Evolutionary conservation across 2,113 vertebrate genomes (phyloP), one percentile per base, ranked within the genome.

Genomic region (human (Homo sapiens)): DNA sequence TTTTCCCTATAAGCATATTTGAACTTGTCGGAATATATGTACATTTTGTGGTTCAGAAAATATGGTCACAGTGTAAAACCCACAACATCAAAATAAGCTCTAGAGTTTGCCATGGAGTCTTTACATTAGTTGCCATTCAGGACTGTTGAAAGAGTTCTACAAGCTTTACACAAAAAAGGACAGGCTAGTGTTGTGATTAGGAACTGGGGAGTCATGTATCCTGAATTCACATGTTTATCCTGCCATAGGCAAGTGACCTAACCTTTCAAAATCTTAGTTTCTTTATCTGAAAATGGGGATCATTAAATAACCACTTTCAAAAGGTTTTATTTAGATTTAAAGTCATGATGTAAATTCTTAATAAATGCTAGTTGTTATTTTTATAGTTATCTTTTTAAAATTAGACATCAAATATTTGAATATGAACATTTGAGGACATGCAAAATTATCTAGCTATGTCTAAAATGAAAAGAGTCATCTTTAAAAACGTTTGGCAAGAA

Each of bases 1-100:
- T 83, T 80, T 48, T 90, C 9, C 35, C 18, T 73, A 0, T 73
- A 79, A 96, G 22, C 76, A 23, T 68, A 75, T 12, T 48, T 94
- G 55, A 87, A 84, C n/a, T 93, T 79, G 48, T 93, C 64, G 79
- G 57, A 75, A 68, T 45, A 8, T 83, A 38, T 8, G 32, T 1
- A 48, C 4, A 52, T 85, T 93, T 68, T 88, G 17, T 93, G 75
- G 72, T 76, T 93, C 70, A 43, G 90, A 93, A 94, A 94, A 94
- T 89, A 50, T 7, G 35, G 18, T 82, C 38, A 40, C 11, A 50
- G 16, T 45, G 11, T 78, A 90, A 59, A 86, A 94, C 16, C 38
- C 13, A 73, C 23, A 32, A 8, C 1, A 82, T 83, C 73, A 76
- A 78, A 75, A 80, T 35, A 55, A 40, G 32, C 75, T 73, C 5